These are phyloP conservation scores for Acronicta psi DNA, from an alignment of 2,888 invertebrate genomes.

Conservation along the genomic window DNA sequence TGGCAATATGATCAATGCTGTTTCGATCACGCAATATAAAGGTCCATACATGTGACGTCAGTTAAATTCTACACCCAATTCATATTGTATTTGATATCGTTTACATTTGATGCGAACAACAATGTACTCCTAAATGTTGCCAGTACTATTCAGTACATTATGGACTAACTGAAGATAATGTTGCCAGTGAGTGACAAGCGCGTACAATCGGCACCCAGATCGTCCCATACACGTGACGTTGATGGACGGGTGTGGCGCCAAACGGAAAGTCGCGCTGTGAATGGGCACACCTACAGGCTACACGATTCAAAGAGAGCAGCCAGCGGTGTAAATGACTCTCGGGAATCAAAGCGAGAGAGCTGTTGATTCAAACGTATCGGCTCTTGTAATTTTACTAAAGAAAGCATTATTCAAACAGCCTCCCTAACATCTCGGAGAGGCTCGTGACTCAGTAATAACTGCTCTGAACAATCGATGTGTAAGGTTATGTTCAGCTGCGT, in stretches of 20 bases:
- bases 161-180: conserved; percentile 18
- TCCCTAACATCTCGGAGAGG: too few species aligned
- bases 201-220: conserved; percentile 32
- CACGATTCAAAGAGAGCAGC: background rate
- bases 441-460: too few species aligned
- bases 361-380: too few species aligned
- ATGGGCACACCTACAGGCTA: conserved; percentile 8
- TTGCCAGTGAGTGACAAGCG: conserved; percentile 25
- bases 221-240: conserved; percentile 29
- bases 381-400: background rate
- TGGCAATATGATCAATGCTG: background rate
- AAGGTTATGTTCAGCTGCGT: too few species aligned
- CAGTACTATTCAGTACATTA: conserved; percentile 4
- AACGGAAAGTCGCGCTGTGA: conserved; percentile 21
- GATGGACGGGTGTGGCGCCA: conserved; percentile 20
- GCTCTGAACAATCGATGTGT: too few species aligned
- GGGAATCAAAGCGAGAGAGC: conserved; percentile 7
- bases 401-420: too few species aligned
- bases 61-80: background rate
- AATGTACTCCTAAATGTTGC: conserved; percentile 3
- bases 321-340: conserved; percentile 3
- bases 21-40: too few species aligned
- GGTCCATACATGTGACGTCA: too few species aligned
- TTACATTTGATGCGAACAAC: background rate
- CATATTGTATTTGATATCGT: background rate